Evolutionary conservation across 2,888 invertebrate genomes (phyloP), one percentile per base, ranked within the genome.

Genomic region (Heliconius ismenius): DNA sequence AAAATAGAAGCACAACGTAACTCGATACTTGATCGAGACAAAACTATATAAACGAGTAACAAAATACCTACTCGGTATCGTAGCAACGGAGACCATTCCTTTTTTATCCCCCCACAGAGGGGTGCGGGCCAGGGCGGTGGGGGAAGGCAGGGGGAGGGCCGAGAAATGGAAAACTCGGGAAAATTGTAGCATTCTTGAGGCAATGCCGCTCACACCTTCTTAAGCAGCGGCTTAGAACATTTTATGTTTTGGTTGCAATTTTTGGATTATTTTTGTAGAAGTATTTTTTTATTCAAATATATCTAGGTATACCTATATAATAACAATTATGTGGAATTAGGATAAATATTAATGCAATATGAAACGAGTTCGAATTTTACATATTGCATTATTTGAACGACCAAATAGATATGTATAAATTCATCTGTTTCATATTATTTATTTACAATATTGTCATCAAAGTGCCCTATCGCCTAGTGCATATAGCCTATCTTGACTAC

Each of bases 161-260:
- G 91, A 92, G 93, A 92, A 93, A 93, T 93, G 94, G 94, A 94
- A 94, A 94, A 94, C 94, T 94, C 94, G 90, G 92, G 93, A 94
- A 94, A 94, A 94, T 93, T 94, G 94, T 94, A 94, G 94, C 94
- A 94, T 94, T 94, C 94, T 93, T 94, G 93, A 94, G 94, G 94
- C 93, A 91, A 92, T 92, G 89, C 88, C 87, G 90, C 93, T 92
- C 92, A 92, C 93, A 93, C 93, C 94, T 93, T 93, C 93, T 93
- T 91, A 85, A 81, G 63, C 82, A 84, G 91, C 83, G 82, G 85
- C 84, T 60, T 69, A 2, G 73, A 90, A 91, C 91, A 79, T 86
- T 90, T 86, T 84, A 85, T 65, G n/a, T 3, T 58, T n/a, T 10
- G 7, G 7, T 21, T 32, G 15, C 9, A 18, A 26, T 49, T 68